Evolutionary conservation across 2,113 vertebrate species (phyloP), one percentile per base, ranked within the genome.

Genomic region (Callocephalon fimbriatum): DNA sequence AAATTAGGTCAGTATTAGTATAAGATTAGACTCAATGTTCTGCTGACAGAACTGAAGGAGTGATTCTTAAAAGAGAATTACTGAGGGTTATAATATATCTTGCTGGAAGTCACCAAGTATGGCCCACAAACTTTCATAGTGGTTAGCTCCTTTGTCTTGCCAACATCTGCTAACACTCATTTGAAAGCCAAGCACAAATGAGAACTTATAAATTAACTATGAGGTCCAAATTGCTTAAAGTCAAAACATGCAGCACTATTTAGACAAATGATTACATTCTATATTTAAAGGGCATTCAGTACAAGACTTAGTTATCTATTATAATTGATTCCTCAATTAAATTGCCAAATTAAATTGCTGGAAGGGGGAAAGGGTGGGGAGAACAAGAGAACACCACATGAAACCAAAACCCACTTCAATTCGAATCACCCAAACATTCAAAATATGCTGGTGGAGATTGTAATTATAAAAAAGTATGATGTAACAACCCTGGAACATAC

Each of bases 1-100:
- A 94, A 97, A 95, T 90, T 81, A 96, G 96, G 96, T 96, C 96
- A 97, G 44, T 31, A 44, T 54, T 66, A 58, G 42, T 86, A 50
- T 92, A 95, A 97, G 97, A 93, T 92, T 94, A 96, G 92, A 96
- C 88, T 90, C 68, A 61, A 8, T 50, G 40, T 95, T 96, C 93
- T 95, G 96, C 96, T 96, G 95, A 97, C 91, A 35, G 1, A 97
- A 94, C 81, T 12, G 13, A 93, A 90, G 35, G 38, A 93, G 47
- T 65, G 62, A 86, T 91, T 90, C 90, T 90, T 92, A 81, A 92
- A 92, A 91, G 73, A 79, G 68, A 83, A 92, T 78, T 94, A 75
- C 93, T 89, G 58, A 90, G 61, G 13, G 29, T 58, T 92, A 71
- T 22, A 51, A 65, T 77, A 20, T 22, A 40, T 65, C 61, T 81